Percentiles rank a stretch among this genome's conserved stretches.
Evolutionary conservation across 2,797 vertebrate species (phyloP).

Genomic region (Gallinago solitaria): DNA sequence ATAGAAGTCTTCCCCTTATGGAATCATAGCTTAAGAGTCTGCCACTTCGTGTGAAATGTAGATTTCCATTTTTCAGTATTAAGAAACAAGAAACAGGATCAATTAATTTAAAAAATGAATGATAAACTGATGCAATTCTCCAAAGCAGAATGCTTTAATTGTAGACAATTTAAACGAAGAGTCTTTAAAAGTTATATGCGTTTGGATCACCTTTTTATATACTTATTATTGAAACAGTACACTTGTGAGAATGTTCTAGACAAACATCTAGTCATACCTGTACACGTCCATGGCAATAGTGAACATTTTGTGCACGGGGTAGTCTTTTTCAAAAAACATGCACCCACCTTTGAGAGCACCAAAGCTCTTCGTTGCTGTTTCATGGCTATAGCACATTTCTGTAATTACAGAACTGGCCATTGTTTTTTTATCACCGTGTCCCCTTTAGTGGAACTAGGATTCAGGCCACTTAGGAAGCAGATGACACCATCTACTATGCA

Average conservation of each 20-base stretch:
- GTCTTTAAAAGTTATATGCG: background rate
- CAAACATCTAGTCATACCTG: background rate
- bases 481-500: background rate
- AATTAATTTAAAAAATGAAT: background rate
- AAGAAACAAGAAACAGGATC: background rate
- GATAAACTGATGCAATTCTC: background rate
- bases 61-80: background rate
- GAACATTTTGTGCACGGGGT: background rate
- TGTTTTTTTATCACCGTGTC: background rate
- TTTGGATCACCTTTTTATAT: background rate
- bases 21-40: background rate
- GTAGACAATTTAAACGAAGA: background rate
- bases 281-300: background rate
- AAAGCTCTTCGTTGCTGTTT: background rate
- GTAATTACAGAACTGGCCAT: background rate
- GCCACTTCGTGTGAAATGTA: background rate
- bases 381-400: background rate
- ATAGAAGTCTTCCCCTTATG: background rate
- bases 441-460: background rate
- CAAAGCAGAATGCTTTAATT: background rate
- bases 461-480: background rate
- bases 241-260: background rate
- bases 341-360: background rate
- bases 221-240: background rate
- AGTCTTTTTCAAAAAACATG: background rate